Percentiles rank a stretch among this genome's conserved stretches.
Conservation (phyloP, 2,888 invertebrate species). For the Neoscelio sp. region DNA sequence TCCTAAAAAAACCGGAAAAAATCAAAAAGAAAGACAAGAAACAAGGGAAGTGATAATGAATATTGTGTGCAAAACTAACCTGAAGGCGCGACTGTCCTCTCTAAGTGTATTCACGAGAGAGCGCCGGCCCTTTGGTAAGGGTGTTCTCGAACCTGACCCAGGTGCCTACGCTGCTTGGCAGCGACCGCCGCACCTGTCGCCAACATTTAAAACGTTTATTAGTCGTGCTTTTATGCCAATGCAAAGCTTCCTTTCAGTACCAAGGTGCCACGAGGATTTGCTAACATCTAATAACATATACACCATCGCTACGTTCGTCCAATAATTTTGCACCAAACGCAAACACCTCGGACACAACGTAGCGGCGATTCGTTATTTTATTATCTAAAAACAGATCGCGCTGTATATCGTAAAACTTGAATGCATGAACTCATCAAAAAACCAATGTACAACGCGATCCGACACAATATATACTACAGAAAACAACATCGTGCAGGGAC, state of each 20-base stretch:
- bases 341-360: background rate
- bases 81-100: slow-evolving; percentile 80
- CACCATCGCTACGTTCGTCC: slow-evolving; percentile 1
- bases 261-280: slow-evolving; percentile 59
- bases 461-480: background rate
- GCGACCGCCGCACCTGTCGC: slow-evolving; percentile 94
- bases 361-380: background rate
- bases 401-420: background rate
- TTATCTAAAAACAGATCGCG: background rate
- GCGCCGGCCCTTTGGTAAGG: slow-evolving; percentile 98
- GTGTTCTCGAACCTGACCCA: slow-evolving; percentile 97
- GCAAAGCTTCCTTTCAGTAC: slow-evolving; percentile 40
- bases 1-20: background rate
- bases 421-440: too few relatives aligned
- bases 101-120: slow-evolving; percentile 86
- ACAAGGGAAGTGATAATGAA: slow-evolving; percentile 67
- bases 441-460: too few relatives aligned
- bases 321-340: background rate
- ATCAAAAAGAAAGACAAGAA: slow-evolving; percentile 12
- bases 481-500: too few relatives aligned
- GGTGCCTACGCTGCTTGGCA: slow-evolving; percentile 92
- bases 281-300: slow-evolving; percentile 40
- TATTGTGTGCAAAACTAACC: slow-evolving; percentile 82
- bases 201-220: slow-evolving; percentile 77
- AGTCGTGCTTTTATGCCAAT: slow-evolving; percentile 55